A percentile compares a stretch with the other conserved stretches of the same genome.
Conservation (phyloP, 2,797 vertebrate species). For the Apodemus agrarius region DNA sequence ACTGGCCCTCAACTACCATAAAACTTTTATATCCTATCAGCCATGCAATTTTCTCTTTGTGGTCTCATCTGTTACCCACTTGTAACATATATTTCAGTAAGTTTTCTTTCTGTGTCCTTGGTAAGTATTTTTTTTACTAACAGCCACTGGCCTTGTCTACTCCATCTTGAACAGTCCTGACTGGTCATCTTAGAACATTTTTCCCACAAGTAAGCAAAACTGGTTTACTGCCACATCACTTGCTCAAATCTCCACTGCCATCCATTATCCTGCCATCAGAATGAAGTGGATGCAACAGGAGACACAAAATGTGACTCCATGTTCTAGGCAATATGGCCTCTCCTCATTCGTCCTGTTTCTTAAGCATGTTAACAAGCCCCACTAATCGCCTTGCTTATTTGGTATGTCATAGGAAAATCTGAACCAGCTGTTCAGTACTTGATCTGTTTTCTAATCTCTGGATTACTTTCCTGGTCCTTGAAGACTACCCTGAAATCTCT, state of each 20-base stretch:
- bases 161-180: not conserved
- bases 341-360: not conserved
- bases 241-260: not conserved
- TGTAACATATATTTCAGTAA: not conserved
- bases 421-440: not conserved
- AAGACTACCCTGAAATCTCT: too few species aligned
- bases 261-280: not conserved
- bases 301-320: not conserved
- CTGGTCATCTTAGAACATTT: not conserved
- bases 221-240: not conserved
- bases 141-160: not conserved
- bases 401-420: not conserved
- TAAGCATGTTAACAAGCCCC: not conserved
- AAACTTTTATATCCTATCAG: not conserved
- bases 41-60: not conserved
- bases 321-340: not conserved
- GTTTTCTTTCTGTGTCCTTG: not conserved
- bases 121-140: not conserved
- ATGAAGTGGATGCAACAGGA: not conserved
- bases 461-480: not conserved
- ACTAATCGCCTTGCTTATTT: not conserved
- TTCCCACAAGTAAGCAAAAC: not conserved
- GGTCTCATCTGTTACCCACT: not conserved
- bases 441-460: not conserved
- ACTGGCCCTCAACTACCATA: not conserved